These are phyloP conservation scores for Ernsta delagoae DNA, from an alignment of 2,888 invertebrate species.

Conservation along the genomic window DNA sequence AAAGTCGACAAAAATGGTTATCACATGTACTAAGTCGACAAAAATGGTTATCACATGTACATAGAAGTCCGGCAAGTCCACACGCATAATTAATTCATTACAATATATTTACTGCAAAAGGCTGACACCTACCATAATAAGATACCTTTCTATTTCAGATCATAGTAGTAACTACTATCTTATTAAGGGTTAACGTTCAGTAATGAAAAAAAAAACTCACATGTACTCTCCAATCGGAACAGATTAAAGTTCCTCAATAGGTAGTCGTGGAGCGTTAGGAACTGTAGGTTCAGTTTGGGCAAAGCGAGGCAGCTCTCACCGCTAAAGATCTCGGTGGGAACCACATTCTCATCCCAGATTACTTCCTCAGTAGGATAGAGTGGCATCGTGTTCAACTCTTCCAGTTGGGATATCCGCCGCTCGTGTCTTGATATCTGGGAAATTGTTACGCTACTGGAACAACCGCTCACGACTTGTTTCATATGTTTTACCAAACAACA, in stretches of 20 bases:
- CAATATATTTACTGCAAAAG: too few species aligned
- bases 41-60: too few species aligned
- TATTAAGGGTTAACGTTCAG: too few species aligned
- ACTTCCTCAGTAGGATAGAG: conserved; percentile 99
- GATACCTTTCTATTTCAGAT: too few species aligned
- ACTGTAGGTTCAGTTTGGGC: conserved; percentile 99
- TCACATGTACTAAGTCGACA: too few species aligned
- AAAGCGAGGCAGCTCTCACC: conserved; percentile 98
- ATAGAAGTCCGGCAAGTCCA: too few species aligned
- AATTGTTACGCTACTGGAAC: too few species aligned
- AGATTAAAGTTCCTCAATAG: conserved; percentile 98
- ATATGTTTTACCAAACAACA: too few species aligned
- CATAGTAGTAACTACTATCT: too few species aligned
- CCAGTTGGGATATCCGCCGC: conserved; percentile 94
- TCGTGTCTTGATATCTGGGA: conserved; percentile 92
- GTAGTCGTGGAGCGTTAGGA: conserved; percentile 99
- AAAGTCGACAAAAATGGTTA: background rate
- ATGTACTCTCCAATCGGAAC: conserved; percentile 98
- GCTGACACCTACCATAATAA: too few species aligned
- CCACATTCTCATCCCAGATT: conserved; percentile 99
- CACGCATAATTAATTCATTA: too few species aligned
- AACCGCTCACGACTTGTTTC: too few species aligned
- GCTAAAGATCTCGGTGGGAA: conserved; percentile 98
- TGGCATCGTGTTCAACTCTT: conserved; percentile 98
- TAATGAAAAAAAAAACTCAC: conserved; percentile 83